Evolutionary conservation across 2,113 vertebrate species (phyloP).

Genomic region (Pelusios castaneus): DNA sequence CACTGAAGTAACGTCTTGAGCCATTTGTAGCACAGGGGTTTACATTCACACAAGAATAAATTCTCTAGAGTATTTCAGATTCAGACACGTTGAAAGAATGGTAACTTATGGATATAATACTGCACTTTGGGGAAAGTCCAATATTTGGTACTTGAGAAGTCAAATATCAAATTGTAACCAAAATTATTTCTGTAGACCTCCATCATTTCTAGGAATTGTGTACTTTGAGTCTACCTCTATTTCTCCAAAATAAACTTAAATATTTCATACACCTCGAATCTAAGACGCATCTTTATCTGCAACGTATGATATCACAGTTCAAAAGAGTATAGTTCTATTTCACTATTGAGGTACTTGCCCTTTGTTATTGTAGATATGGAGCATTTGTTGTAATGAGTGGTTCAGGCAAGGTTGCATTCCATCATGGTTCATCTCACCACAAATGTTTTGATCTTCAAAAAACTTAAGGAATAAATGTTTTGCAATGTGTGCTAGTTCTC

Average conservation of each 20-base stretch:
- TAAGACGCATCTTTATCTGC: neutral
- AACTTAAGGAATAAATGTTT: neutral
- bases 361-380: neutral
- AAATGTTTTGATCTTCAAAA: neutral
- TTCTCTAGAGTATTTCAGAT: slow-evolving; percentile 18
- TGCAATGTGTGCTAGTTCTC: neutral
- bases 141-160: neutral
- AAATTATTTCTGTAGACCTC: neutral
- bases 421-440: neutral
- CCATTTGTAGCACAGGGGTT: slow-evolving; percentile 35
- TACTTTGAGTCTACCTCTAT: neutral
- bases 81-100: slow-evolving; percentile 32
- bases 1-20: slow-evolving; percentile 22
- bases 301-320: neutral
- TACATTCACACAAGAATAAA: slow-evolving; percentile 57
- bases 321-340: neutral
- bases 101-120: slow-evolving; percentile 37
- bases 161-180: neutral
- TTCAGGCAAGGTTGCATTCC: neutral
- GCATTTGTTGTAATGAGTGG: neutral
- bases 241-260: neutral
- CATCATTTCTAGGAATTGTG: neutral
- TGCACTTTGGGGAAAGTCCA: neutral
- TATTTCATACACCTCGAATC: neutral
- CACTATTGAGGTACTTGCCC: neutral